Conservation (phyloP, 2,797 vertebrate genomes). For the Chrosomus eos region DNA sequence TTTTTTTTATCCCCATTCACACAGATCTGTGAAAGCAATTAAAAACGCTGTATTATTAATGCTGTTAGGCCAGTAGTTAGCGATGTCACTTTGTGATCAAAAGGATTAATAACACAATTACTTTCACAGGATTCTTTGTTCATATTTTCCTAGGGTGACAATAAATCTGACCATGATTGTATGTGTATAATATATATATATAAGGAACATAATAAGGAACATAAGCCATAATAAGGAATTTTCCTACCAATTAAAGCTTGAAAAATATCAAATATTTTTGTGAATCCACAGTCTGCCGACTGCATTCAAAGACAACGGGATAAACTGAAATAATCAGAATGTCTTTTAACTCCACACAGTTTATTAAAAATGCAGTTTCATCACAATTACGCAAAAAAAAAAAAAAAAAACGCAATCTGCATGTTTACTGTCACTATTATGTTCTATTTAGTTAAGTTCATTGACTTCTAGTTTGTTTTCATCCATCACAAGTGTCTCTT, state of each 20-base stretch:
- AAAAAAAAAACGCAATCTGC: background rate
- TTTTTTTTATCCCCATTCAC: background rate
- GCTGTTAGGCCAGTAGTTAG: too few relatives aligned
- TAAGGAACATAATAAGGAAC: background rate
- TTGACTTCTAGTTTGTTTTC: too few relatives aligned
- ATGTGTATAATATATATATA: too few relatives aligned
- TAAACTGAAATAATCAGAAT: background rate
- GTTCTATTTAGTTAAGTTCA: too few relatives aligned
- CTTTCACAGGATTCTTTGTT: too few relatives aligned
- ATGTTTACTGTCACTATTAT: background rate
- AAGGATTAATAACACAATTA: too few relatives aligned
- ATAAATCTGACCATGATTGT: too few relatives aligned
- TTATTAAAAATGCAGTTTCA: background rate
- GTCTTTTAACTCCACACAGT: background rate
- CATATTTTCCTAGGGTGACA: too few relatives aligned
- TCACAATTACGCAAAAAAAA: background rate
- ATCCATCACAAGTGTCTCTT: too few relatives aligned
- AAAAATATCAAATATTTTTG: background rate
- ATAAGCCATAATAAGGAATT: background rate
- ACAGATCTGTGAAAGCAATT: background rate
- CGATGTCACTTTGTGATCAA: too few relatives aligned
- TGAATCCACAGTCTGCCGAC: background rate
- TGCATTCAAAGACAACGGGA: background rate
- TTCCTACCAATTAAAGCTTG: background rate
- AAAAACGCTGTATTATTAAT: too few relatives aligned